These are phyloP conservation scores for Leucopternis melanops DNA, from an alignment of 2,113 vertebrate species.

Conservation along the genomic window DNA sequence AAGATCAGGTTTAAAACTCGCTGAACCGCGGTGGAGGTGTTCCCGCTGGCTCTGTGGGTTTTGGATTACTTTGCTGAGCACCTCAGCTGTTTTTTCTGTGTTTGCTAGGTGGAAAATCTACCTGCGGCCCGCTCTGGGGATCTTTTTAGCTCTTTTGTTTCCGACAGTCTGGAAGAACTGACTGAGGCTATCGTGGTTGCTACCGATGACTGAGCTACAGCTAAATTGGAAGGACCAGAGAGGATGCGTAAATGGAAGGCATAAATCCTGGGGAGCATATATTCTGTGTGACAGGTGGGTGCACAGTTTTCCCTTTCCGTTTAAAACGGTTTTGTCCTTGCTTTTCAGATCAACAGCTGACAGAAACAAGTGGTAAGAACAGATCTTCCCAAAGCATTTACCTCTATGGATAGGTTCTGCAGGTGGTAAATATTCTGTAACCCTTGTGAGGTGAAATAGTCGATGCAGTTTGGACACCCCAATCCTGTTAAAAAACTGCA, in stretches of 20 bases:
- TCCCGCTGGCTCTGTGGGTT: neutral
- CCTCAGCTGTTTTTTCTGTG: neutral
- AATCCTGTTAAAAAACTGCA: slow-evolving; percentile 96
- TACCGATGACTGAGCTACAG: neutral
- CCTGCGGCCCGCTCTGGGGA: neutral
- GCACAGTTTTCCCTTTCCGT: neutral
- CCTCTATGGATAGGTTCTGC: slow-evolving; percentile 96
- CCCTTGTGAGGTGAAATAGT: slow-evolving; percentile 97
- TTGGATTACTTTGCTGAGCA: neutral
- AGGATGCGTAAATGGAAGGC: neutral
- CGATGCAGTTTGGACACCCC: slow-evolving; percentile 98
- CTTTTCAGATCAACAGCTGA: neutral
- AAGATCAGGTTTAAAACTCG: neutral
- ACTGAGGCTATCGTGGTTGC: neutral
- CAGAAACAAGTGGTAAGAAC: slow-evolving; percentile 8
- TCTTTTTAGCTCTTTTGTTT: neutral
- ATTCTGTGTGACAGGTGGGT: neutral
- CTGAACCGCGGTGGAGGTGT: neutral
- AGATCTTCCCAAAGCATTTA: slow-evolving; percentile 68
- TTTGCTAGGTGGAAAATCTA: neutral
- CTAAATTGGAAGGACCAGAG: neutral
- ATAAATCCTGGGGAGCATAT: neutral
- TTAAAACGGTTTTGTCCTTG: neutral
- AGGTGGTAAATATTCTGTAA: slow-evolving; percentile 96
- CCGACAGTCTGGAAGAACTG: neutral